A percentile compares a stretch with the other conserved stretches of the same genome.
phyloP scores from a whole-genome alignment of 2,888 invertebrate genomes.

The Lasioglossum oenotherae region DNA sequence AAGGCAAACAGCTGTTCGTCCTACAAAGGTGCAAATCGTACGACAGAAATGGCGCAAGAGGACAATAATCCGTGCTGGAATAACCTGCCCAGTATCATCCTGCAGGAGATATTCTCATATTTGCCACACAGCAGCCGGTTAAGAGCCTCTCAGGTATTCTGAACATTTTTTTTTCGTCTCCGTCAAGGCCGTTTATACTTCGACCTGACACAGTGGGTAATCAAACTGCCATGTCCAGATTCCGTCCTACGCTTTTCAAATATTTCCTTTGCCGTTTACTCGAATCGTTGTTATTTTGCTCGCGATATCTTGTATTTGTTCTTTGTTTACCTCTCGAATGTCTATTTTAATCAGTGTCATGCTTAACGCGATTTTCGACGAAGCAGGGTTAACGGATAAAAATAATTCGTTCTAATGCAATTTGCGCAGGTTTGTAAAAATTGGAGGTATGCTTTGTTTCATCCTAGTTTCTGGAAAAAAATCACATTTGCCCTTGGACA shows the following conservation, averaged over 20 bases:
- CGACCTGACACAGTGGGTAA: slow-evolving; percentile 49
- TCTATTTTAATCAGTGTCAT: slow-evolving; percentile 20
- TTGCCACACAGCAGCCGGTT: slow-evolving; percentile 80
- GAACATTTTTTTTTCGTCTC: slow-evolving; percentile 27
- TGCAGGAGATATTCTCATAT: slow-evolving; percentile 84
- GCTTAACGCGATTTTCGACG: background rate
- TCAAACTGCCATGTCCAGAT: slow-evolving; percentile 51
- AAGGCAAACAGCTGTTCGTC: slow-evolving; percentile 79
- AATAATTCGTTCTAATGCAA: slow-evolving; percentile 26
- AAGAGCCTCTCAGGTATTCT: slow-evolving; percentile 80
- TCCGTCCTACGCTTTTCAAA: slow-evolving; percentile 3
- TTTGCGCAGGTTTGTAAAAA: slow-evolving; percentile 84
- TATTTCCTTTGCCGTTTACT: slow-evolving; percentile 8
- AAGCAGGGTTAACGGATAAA: background rate
- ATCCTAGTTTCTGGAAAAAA: slow-evolving; percentile 84
- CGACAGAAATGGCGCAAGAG: slow-evolving; percentile 78
- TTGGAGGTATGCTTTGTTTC: slow-evolving; percentile 85
- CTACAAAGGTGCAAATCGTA: slow-evolving; percentile 67
- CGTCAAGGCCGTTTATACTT: slow-evolving; percentile 43
- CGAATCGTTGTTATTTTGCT: background rate
- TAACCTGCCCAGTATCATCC: slow-evolving; percentile 84
- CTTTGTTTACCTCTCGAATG: slow-evolving; percentile 8
- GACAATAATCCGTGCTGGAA: slow-evolving; percentile 81
- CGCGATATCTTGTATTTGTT: background rate
- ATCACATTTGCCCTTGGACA: slow-evolving; percentile 82